Evolutionary conservation across 2,888 invertebrate species (phyloP), one percentile per base, ranked within the genome.

Genomic region (Heterodera filipjevi): DNA sequence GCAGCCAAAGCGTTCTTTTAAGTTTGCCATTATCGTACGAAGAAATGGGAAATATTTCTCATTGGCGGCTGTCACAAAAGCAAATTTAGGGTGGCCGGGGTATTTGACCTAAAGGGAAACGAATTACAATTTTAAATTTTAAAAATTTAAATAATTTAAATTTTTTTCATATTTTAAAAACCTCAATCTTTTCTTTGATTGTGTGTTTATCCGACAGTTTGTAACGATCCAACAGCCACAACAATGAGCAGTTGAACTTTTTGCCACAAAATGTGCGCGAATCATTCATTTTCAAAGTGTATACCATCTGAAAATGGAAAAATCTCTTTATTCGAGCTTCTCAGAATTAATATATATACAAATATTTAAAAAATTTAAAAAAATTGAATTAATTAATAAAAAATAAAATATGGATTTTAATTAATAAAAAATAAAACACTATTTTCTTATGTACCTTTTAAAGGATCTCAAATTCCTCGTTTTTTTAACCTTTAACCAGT

Each of bases 1-100:
- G 8, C 68, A 68, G 1, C 81, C 81, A 74, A 81, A 81, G 22
- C 66, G 39, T 30, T 78, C 10, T 39, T 79, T 44, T 27, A 81
- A 53, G 49, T 44, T 75, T 33, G 81, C 68, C 27, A 82, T 59
- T 33, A 71, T 68, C 19, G 49, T 53, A 27, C 68, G 68, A 32
- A 68, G 22, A 22, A 35, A 0, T 35, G 33, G 22, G 68, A 19
- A 68, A 68, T 35, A 32, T 8, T 6, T 8, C 3, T 68, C 16
- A 14, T 33, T 68, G 32, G 68, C 68, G 19, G 68, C 68, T 1
- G 33, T 68, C 14, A 68, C 68, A 16, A 68, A 68, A 33, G 16
- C 16, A 33, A 68, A 68, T 68, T 68, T 68, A 0, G 68, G 3
- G 22, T 68, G 3, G 16, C 19, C 33, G 19, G 68, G 68, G 1